phyloP scores from a whole-genome alignment of 2,113 vertebrate genomes.

The Bubalus kerabau region DNA sequence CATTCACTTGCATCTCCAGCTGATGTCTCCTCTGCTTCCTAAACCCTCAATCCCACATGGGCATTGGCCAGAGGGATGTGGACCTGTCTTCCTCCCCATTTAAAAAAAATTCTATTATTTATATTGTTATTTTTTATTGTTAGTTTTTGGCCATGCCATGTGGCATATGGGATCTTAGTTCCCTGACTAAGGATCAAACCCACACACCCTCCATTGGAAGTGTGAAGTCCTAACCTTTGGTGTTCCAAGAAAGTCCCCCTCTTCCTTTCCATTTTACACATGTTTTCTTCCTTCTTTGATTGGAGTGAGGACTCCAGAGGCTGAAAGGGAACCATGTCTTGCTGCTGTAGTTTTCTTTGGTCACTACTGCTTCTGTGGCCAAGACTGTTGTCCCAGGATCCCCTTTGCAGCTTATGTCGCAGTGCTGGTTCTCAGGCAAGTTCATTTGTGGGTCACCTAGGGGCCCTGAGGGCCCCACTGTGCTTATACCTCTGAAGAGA shows the following conservation, averaged over 20 bases:
- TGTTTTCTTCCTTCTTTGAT: not conserved
- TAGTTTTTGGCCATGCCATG: not conserved
- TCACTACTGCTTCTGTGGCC: not conserved
- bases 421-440: not conserved
- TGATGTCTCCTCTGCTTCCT: not conserved
- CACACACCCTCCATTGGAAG: not conserved
- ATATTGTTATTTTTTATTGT: not conserved
- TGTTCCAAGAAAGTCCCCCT: not conserved
- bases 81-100: not conserved
- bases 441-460: not conserved
- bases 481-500: not conserved
- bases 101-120: not conserved
- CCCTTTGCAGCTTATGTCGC: not conserved
- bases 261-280: accelerated
- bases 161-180: not conserved
- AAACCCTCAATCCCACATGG: accelerated
- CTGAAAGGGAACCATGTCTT: not conserved
- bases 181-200: not conserved
- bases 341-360: not conserved
- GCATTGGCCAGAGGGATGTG: not conserved
- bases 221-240: not conserved
- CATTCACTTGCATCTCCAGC: not conserved
- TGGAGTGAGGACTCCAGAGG: not conserved
- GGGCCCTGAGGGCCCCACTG: accelerated
- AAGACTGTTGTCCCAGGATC: not conserved